phyloP scores from a whole-genome alignment of 2,113 vertebrate species.

The Isurus oxyrinchus region DNA sequence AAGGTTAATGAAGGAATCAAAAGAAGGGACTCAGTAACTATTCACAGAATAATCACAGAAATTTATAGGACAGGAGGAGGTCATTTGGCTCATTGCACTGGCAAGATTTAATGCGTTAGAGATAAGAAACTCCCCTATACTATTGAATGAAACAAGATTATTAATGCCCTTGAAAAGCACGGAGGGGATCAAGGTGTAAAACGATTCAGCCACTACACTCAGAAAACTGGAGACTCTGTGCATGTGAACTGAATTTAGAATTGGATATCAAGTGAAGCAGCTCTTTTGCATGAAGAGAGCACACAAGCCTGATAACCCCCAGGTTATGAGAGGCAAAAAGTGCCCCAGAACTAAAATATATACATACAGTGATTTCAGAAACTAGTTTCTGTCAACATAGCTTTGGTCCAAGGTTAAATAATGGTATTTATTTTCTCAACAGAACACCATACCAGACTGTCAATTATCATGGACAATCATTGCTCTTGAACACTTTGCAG shows the following conservation, averaged over 20 bases:
- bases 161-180: neutral
- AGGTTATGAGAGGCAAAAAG: neutral
- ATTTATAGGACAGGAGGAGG: no score
- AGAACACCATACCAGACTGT: neutral
- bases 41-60: no score
- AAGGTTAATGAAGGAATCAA: no score
- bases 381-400: neutral
- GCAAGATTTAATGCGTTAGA: neutral
- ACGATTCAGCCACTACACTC: neutral
- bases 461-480: neutral
- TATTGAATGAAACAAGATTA: neutral
- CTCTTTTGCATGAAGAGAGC: neutral
- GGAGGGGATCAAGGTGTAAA: neutral
- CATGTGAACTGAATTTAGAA: neutral
- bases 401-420: neutral
- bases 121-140: neutral
- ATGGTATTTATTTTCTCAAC: neutral
- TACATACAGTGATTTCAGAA: neutral
- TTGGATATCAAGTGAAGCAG: neutral
- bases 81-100: neutral
- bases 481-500: neutral
- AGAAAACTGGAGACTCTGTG: neutral
- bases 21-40: no score
- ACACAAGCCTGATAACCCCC: neutral
- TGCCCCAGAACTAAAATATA: neutral